Evolutionary conservation across 2,888 invertebrate species (phyloP).

Genomic region (Ophonus ardosiacus): DNA sequence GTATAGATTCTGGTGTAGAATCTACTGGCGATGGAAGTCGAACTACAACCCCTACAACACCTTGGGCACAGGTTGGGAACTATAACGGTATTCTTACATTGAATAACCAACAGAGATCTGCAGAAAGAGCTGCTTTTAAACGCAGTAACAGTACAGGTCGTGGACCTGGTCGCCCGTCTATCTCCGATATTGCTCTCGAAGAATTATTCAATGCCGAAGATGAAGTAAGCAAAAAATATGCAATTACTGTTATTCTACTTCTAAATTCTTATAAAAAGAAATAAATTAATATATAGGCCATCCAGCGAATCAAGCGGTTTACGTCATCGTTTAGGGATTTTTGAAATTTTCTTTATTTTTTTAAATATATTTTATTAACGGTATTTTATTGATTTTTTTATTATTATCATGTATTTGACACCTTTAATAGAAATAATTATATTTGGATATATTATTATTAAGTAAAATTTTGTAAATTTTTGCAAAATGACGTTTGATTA

Average conservation of each 20-base stretch:
- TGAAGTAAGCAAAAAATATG: conserved; percentile 72
- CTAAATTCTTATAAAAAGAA: not conserved
- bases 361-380: no score
- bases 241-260: not conserved
- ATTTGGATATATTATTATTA: no score
- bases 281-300: no score
- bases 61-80: conserved; percentile 68
- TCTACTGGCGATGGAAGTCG: conserved; percentile 65
- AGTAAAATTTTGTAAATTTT: no score
- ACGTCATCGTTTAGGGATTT: no score
- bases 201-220: conserved; percentile 82
- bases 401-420: no score
- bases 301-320: no score
- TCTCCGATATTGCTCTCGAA: conserved; percentile 79
- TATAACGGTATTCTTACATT: conserved; percentile 85
- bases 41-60: conserved; percentile 66
- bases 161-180: conserved; percentile 81
- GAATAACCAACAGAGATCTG: conserved; percentile 84
- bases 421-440: no score
- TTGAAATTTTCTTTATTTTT: no score
- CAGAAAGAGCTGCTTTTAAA: conserved; percentile 80
- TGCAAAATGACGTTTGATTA: no score
- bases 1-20: conserved; percentile 67
- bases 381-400: no score
- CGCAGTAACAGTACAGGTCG: conserved; percentile 78